A percentile compares a stretch with the other conserved stretches of the same genome.
Conservation (phyloP, 2,113 vertebrate genomes). For the Genyomyrus donnyi region DNA sequence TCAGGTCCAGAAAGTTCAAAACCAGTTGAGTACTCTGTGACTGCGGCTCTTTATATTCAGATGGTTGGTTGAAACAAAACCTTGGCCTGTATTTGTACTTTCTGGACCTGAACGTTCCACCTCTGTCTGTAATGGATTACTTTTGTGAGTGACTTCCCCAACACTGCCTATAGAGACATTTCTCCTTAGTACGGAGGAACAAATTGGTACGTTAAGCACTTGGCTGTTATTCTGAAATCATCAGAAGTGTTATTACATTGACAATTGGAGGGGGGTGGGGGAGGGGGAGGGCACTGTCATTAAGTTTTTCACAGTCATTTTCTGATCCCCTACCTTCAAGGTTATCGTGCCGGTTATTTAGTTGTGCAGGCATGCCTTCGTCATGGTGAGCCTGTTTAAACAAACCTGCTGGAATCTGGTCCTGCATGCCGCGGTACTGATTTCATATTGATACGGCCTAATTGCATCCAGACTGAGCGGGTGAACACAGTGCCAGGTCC, state of each 20-base stretch:
- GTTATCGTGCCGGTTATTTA: conserved; percentile 40
- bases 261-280: conserved; percentile 37
- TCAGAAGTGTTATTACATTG: conserved; percentile 38
- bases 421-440: conserved; percentile 30
- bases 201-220: not conserved
- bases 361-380: conserved; percentile 28
- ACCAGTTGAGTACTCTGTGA: not conserved
- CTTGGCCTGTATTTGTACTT: not conserved
- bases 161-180: not conserved
- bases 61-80: not conserved
- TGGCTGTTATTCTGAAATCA: not conserved
- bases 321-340: conserved; percentile 36
- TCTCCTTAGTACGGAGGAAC: not conserved
- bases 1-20: not conserved
- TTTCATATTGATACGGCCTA: conserved; percentile 47
- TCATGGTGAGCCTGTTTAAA: conserved; percentile 22
- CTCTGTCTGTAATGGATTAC: not conserved
- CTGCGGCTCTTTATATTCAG: not conserved
- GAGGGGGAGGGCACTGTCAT: conserved; percentile 25
- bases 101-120: not conserved
- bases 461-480: conserved; percentile 47
- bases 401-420: conserved; percentile 40
- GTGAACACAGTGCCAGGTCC: conserved; percentile 43
- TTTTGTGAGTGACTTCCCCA: not conserved
- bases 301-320: conserved; percentile 44